Evolutionary conservation across 2,113 vertebrate species (phyloP).

Genomic region (Girardinichthys multiradiatus): DNA sequence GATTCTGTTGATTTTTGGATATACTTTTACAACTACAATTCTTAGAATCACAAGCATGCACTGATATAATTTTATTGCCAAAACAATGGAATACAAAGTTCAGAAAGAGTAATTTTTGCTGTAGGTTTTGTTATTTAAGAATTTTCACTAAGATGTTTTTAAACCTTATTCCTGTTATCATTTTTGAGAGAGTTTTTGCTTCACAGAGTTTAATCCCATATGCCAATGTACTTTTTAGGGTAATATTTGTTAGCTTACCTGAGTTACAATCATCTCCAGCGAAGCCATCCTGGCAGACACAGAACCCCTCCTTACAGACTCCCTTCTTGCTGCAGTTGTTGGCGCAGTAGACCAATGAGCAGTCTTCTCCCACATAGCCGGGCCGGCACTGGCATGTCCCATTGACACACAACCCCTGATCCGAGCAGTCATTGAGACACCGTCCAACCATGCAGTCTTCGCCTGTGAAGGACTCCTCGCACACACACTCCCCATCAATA

Average conservation of each 20-base stretch:
- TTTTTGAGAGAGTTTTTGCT: slow-evolving; percentile 15
- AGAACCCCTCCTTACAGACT: slow-evolving; percentile 88
- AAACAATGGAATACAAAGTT: neutral
- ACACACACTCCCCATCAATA: slow-evolving; percentile 92
- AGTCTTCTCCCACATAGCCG: slow-evolving; percentile 90
- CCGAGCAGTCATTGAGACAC: slow-evolving; percentile 92
- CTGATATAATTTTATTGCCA: neutral
- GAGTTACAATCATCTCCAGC: slow-evolving; percentile 92
- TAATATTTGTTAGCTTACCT: slow-evolving; percentile 79
- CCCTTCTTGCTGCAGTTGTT: slow-evolving; percentile 91
- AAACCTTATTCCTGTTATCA: slow-evolving; percentile 10
- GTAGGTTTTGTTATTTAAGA: neutral
- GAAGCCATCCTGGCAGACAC: slow-evolving; percentile 90
- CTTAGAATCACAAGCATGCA: neutral
- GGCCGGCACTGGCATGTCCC: slow-evolving; percentile 90
- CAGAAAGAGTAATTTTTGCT: neutral
- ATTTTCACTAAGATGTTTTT: neutral
- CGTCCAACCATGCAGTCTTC: slow-evolving; percentile 89
- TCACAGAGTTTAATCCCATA: slow-evolving; percentile 7
- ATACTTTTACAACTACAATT: no score
- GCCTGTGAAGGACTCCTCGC: slow-evolving; percentile 90
- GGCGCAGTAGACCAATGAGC: slow-evolving; percentile 85
- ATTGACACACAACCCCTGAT: slow-evolving; percentile 88
- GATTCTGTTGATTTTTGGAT: no score
- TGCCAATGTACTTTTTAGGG: slow-evolving; percentile 25